Evolutionary conservation across 2,113 vertebrate species (phyloP), one percentile per base, ranked within the genome.

Genomic region (Pomatorhinus ruficollis): DNA sequence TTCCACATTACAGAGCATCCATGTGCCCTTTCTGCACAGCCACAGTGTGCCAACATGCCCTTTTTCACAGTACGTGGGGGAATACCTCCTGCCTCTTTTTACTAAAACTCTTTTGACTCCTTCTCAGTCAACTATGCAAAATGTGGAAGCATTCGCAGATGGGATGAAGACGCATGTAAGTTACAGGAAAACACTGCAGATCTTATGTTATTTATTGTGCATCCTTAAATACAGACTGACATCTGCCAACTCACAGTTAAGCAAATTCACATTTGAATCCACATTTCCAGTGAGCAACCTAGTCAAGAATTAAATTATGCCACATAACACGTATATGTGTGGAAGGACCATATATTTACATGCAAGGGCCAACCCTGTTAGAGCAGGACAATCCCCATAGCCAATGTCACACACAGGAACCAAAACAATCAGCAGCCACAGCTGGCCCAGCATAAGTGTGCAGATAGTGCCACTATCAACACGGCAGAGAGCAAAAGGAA

Each of bases 81-180:
- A 87, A 82, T 6, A 80, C 20, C 18, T 76, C 54, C 54, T 53
- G 45, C 8, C 16, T 88, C 66, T 53, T 85, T 87, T 22, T 68
- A 49, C 21, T 61, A 47, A 79, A 76, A 80, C 23, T 63, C 61
- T 71, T 92, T 49, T 37, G 52, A 91, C 16, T 81, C 23, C 37
- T 74, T 31, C 63, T 84, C 69, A 75, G 35, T 50, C 57, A 91
- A 71, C 61, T 61, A 35, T 68, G 33, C 45, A 91, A 95, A 93
- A 72, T 21, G n/a, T 35, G 44, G 61, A 82, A 95, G 81, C 60
- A 65, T 72, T 86, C 63, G 10, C 85, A 87, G 74, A 60, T 64
- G 40, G 39, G 61, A 89, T 82, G 37, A 84, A 84, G 47, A 6
- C 12, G 20, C 30, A 40, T 4, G 2, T 35, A 59, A 84, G 19